Evolutionary conservation across 2,797 vertebrate species (phyloP), one percentile per base, ranked within the genome.

Genomic region (Poecilia velifera): DNA sequence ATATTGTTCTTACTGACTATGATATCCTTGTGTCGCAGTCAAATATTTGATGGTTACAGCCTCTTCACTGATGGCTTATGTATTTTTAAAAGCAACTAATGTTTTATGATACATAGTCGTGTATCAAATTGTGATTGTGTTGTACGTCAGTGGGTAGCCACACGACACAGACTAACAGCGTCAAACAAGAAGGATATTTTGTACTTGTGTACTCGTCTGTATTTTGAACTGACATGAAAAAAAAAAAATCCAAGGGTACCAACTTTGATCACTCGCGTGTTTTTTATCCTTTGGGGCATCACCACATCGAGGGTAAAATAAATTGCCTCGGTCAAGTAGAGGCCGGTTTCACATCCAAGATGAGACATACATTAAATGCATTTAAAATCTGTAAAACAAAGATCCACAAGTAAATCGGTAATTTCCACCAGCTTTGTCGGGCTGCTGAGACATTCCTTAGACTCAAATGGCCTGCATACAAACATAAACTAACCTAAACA

Each of bases 111-210:
- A 93, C 93, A 91, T 93, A 87, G 88, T 90, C 12, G 90, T 92
- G 92, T 93, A 94, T 95, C 93, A 96, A 92, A 93, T 95, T 94
- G 96, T 97, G 88, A 96, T 96, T 94, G 95, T 96, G 95, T 95
- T 95, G 95, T 96, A 96, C 93, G 95, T 96, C 94, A 82, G 88
- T 95, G 94, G 94, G 95, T 93, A 94, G 95, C 95, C 94, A 92
- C 89, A 59, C 59, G 88, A 92, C 86, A 86, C 77, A 88, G 91
- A 90, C 84, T 89, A 92, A 90, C 84, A 86, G 92, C 92, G 94
- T 95, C 89, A 91, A 86, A 73, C 91, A 85, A 94, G 86, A 90
- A 94, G 86, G 87, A 93, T 89, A 93, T 93, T 95, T 91, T 94
- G 84, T 95, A 94, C 88, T 86, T 78, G 90, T 94, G 93, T 90